These are phyloP conservation scores for Schrankia costaestrigalis DNA, from an alignment of 2,888 invertebrate species.

Conservation along the genomic window DNA sequence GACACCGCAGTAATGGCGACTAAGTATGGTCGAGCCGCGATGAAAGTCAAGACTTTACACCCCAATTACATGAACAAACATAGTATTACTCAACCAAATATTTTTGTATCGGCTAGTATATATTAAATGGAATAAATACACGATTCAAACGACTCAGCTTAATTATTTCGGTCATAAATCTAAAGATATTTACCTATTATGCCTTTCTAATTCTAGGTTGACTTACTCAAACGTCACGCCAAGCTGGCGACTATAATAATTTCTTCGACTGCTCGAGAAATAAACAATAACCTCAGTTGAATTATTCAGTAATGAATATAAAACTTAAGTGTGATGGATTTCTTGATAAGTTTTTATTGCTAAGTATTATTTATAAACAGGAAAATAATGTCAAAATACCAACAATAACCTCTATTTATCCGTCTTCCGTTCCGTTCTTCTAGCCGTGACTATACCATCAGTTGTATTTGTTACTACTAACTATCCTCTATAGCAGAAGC, in stretches of 20 bases:
- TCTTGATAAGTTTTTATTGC: too few relatives aligned
- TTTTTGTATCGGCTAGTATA: slow-evolving; percentile 28
- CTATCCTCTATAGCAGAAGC: too few relatives aligned
- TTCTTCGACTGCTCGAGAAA: slow-evolving; percentile 42
- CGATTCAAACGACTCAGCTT: slow-evolving; percentile 47
- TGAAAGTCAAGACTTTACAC: slow-evolving; percentile 14
- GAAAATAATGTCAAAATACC: too few relatives aligned
- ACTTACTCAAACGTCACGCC: slow-evolving; percentile 57
- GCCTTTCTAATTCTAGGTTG: slow-evolving; percentile 62
- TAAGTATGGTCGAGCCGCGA: slow-evolving; percentile 5
- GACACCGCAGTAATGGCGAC: slow-evolving; percentile 5
- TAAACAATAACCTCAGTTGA: slow-evolving; percentile 33
- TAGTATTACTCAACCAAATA: slow-evolving; percentile 19
- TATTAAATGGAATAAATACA: slow-evolving; percentile 42
- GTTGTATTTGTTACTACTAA: too few relatives aligned
- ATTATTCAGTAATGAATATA: slow-evolving; percentile 10
- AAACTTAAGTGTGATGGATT: too few relatives aligned
- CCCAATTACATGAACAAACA: slow-evolving; percentile 28
- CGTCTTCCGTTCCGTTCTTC: too few relatives aligned
- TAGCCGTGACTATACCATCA: too few relatives aligned
- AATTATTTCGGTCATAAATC: slow-evolving; percentile 69
- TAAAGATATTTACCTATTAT: slow-evolving; percentile 65
- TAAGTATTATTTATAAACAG: too few relatives aligned
- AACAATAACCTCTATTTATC: too few relatives aligned
- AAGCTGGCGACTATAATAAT: slow-evolving; percentile 45